Conservation (phyloP, 2,888 invertebrate species). For the Ichneumon xanthorius region DNA sequence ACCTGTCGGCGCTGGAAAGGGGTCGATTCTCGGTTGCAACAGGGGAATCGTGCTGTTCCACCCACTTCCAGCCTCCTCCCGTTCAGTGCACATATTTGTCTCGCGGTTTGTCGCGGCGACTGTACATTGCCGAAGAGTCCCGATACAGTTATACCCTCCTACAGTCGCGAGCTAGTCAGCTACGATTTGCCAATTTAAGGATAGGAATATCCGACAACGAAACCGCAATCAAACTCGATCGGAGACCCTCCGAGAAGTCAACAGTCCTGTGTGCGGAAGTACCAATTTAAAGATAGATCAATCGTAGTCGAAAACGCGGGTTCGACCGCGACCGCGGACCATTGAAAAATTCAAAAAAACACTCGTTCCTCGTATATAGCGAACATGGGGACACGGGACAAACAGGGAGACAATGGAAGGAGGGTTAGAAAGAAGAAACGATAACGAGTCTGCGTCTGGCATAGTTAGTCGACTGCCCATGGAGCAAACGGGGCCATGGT, state of each 20-base stretch:
- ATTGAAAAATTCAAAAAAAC: slow-evolving; percentile 19
- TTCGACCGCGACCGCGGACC: slow-evolving; percentile 9
- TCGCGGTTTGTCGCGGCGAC: slow-evolving; percentile 53
- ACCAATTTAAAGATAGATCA: slow-evolving; percentile 32
- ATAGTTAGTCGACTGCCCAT: slow-evolving; percentile 61
- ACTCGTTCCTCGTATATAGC: slow-evolving; percentile 11
- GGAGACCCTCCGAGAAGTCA: background rate
- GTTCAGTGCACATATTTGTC: slow-evolving; percentile 58
- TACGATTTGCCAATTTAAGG: slow-evolving; percentile 5
- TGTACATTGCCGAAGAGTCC: slow-evolving; percentile 35
- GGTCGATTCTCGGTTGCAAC: slow-evolving; percentile 42
- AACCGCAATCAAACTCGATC: background rate
- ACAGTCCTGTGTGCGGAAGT: slow-evolving; percentile 14
- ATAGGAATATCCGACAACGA: background rate
- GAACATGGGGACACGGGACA: slow-evolving; percentile 7
- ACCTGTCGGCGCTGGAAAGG: slow-evolving; percentile 59
- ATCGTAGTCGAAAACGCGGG: slow-evolving; percentile 1
- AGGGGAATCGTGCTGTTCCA: slow-evolving; percentile 43
- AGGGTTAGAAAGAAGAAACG: slow-evolving; percentile 57
- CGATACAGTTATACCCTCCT: slow-evolving; percentile 14
- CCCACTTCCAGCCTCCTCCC: slow-evolving; percentile 38
- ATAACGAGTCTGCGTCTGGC: slow-evolving; percentile 72
- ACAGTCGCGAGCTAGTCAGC: background rate
- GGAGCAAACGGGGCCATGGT: slow-evolving; percentile 50
- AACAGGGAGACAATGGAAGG: slow-evolving; percentile 54